These are phyloP conservation scores for Syngnathus typhle DNA, from an alignment of 2,113 vertebrate species.

Conservation along the genomic window DNA sequence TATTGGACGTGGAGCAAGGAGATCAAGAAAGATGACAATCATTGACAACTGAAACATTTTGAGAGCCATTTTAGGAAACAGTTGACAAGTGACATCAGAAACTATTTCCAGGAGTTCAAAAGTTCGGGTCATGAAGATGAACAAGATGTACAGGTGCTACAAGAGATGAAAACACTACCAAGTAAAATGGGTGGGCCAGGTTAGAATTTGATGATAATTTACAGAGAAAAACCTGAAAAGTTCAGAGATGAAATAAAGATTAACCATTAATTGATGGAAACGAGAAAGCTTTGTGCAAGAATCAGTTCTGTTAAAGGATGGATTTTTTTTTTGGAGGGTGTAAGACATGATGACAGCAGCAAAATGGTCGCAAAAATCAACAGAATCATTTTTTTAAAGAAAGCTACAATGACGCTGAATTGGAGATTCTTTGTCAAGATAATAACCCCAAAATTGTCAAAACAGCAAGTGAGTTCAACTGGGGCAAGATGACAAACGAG, in stretches of 20 bases:
- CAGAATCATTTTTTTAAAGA: not conserved
- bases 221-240: not conserved
- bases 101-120: not conserved
- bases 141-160: not conserved
- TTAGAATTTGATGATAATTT: not conserved
- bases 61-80: not conserved
- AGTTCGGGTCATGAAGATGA: not conserved
- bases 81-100: not conserved
- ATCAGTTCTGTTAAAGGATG: not conserved
- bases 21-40: not conserved
- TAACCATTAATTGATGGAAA: not conserved
- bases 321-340: not conserved
- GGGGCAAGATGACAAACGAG: not conserved
- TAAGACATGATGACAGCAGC: not conserved
- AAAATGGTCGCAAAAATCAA: not conserved
- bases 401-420: not conserved
- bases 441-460: not conserved
- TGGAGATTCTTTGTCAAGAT: not conserved
- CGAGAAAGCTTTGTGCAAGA: not conserved
- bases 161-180: not conserved
- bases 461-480: not conserved
- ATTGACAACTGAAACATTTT: not conserved
- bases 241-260: not conserved
- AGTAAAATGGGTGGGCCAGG: not conserved
- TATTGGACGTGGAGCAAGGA: not conserved